These are phyloP conservation scores for Discoglossus pictus DNA, from an alignment of 2,797 vertebrate genomes.

Conservation along the genomic window DNA sequence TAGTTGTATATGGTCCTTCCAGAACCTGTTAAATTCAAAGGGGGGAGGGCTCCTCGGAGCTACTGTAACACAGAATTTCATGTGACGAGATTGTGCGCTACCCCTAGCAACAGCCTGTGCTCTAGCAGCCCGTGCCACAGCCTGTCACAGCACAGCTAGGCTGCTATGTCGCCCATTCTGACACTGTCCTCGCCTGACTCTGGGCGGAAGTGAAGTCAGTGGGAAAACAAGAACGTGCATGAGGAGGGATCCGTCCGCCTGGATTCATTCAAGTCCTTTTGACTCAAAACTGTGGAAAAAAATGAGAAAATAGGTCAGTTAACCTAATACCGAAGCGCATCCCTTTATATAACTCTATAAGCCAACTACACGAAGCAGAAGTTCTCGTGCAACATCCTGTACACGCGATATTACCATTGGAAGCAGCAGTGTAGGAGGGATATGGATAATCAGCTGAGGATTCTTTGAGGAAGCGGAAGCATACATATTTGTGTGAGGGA, in stretches of 20 bases:
- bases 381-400: no score
- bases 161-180: not conserved
- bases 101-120: constrained; percentile 17
- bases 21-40: no score
- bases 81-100: no score
- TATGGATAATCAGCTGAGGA: not conserved
- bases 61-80: no score
- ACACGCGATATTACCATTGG: no score
- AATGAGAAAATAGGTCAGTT: constrained; percentile 1
- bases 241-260: not conserved
- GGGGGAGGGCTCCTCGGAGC: no score
- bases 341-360: no score
- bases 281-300: not conserved
- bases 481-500: not conserved
- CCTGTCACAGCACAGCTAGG: not conserved
- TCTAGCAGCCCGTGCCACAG: not conserved
- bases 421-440: no score
- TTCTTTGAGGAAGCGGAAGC: constrained; percentile 10
- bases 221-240: not conserved
- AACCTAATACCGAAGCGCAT: not conserved
- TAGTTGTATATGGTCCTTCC: no score
- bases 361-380: no score
- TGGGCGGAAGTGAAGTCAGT: constrained; percentile 14
- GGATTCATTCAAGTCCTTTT: constrained; percentile 19
- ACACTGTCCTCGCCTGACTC: constrained; percentile 28